These are phyloP conservation scores for Diuraphis noxia DNA, from an alignment of 1,140 invertebrate species.

Conservation along the genomic window DNA sequence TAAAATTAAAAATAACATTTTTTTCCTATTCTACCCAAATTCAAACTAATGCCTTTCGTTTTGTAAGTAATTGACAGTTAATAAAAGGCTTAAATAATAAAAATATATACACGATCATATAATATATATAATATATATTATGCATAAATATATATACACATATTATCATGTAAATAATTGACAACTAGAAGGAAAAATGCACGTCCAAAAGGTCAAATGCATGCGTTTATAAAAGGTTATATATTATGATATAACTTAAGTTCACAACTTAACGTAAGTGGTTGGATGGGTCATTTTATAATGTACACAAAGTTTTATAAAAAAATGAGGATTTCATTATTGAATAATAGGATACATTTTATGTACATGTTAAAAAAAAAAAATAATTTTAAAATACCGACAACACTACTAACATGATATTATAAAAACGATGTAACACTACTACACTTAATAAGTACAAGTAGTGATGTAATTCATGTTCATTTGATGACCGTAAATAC, in stretches of 20 bases:
- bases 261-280: not conserved
- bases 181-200: slow-evolving; percentile 37
- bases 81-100: not conserved
- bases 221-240: not conserved
- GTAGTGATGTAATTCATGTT: not conserved
- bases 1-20: not conserved
- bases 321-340: not conserved
- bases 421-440: not conserved
- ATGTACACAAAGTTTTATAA: not conserved
- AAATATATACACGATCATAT: not conserved
- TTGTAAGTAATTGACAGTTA: slow-evolving; percentile 27
- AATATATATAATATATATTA: not conserved
- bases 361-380: slow-evolving; percentile 8
- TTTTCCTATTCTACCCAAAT: not conserved
- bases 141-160: not conserved
- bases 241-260: not conserved
- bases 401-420: not conserved
- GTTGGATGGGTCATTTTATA: not conserved
- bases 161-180: slow-evolving; percentile 19
- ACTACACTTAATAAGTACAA: not conserved
- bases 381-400: not conserved
- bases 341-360: not conserved
- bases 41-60: not conserved
- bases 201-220: not conserved
- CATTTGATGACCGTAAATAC: not conserved